Conservation (phyloP, 2,888 invertebrate species). For the Tetanocera ferruginea region DNA sequence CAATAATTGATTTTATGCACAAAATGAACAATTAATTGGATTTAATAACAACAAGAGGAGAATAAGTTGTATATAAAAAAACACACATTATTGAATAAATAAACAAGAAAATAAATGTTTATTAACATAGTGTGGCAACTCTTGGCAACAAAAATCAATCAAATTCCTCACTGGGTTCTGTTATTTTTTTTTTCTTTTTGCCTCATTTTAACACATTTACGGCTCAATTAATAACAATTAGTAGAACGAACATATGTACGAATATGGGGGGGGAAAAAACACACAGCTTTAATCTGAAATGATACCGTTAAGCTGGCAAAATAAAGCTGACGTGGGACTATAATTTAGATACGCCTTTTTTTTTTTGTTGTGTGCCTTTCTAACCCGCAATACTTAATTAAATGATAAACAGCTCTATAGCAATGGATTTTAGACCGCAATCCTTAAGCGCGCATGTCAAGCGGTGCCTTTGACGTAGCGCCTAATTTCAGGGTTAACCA, state of each 20-base stretch:
- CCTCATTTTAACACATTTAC: not conserved
- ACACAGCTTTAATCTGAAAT: not conserved
- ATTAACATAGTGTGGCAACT: too few relatives aligned
- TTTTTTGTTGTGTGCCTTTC: not conserved
- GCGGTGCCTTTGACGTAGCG: slow-evolving; percentile 33
- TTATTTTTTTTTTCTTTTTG: not conserved
- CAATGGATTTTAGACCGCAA: not conserved
- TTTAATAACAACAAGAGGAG: too few relatives aligned
- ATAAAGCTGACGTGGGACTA: not conserved
- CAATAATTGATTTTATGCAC: too few relatives aligned
- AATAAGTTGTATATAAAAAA: too few relatives aligned
- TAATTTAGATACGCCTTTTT: not conserved
- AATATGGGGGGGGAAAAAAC: too few relatives aligned
- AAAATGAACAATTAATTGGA: too few relatives aligned
- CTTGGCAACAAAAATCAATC: too few relatives aligned
- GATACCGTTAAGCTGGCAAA: slow-evolving; percentile 35
- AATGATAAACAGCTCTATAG: slow-evolving; percentile 36
- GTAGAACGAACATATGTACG: too few relatives aligned
- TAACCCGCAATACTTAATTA: slow-evolving; percentile 36
- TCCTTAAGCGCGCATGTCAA: slow-evolving; percentile 12
- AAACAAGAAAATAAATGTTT: too few relatives aligned
- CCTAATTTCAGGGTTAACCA: slow-evolving; percentile 40
- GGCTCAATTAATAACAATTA: not conserved
- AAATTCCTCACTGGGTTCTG: too few relatives aligned
- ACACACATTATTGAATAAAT: too few relatives aligned